Base-by-base conservation (phyloP, 2,888 invertebrate species). In the Meganola albula region DNA sequence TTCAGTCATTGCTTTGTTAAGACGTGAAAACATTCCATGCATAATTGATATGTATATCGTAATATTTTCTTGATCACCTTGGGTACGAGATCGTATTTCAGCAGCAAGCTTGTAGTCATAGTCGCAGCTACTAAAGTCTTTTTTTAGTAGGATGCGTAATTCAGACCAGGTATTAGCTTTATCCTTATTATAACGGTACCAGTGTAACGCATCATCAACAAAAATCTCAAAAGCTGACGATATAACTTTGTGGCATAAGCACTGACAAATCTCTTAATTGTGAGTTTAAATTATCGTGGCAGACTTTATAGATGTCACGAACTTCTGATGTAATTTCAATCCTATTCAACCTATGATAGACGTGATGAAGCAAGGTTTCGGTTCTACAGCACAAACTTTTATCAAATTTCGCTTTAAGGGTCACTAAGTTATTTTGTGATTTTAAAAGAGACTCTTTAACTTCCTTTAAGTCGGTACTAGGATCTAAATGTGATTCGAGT, bases 31-130 rank as follows among this genome's bases (percentile, higher is more conserved):
- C 16, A 16, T 5, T 6, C 6, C 16, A 16, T 4, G 6, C 16
- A 16, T 16, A 5, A 5, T 16, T 5, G 16, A 4, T 5, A 16
- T 5, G 6, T 16, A 16, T 5, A 16, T 16, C 6, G 16, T 16
- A 1, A 55, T 16, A 6, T 16, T 16, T 16, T 16, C 16, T 5
- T 4, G 6, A 16, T 16, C 16, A 16, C 16, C 16, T 16, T 16
- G 16, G 4, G 16, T 16, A 6, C 16, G 16, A 5, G 4, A 6
- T 16, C 16, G 4, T 5, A 16, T 16, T 16, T 16, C 16, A 16
- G 16, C 6, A 4, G 6, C 4, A 16, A 16, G 16, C 6, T 6
- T 4, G 16, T 16, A 16, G 16, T 16, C 16, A 16, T 16, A 6
- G 6, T 16, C 16, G 6, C 6, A 16, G 4, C 6, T 4, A 6